Percentiles rank a stretch among this genome's conserved stretches.
Conservation (phyloP, 2,888 invertebrate genomes). For the Malachius bipustulatus region DNA sequence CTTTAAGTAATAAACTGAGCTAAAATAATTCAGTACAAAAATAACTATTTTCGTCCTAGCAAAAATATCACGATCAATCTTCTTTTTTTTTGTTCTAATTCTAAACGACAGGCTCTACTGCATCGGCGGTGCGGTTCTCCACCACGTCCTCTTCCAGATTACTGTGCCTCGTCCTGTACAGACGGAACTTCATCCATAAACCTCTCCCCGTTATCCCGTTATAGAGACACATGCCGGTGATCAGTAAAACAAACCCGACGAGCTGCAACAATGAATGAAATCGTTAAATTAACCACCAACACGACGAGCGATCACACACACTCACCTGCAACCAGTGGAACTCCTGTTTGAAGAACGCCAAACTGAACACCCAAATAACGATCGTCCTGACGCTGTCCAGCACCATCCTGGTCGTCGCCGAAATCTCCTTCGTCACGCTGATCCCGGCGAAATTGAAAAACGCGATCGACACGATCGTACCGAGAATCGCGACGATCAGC, state of each 20-base stretch:
- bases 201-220: conserved; percentile 39
- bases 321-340: conserved; percentile 65
- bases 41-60: no score
- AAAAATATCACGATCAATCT: no score
- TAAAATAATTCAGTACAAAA: no score
- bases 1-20: no score
- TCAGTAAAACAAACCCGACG: conserved; percentile 63
- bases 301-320: neutral
- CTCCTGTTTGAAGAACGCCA: conserved; percentile 63
- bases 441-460: conserved; percentile 49
- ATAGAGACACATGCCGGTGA: conserved; percentile 76
- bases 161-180: conserved; percentile 19
- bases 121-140: conserved; percentile 32
- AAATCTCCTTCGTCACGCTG: conserved; percentile 85
- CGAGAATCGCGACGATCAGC: conserved; percentile 53
- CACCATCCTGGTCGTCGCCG: conserved; percentile 48
- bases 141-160: conserved; percentile 29
- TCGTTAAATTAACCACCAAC: conserved; percentile 3
- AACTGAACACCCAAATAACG: conserved; percentile 77
- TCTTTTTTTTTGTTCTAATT: neutral
- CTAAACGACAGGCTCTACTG: conserved; percentile 74
- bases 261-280: conserved; percentile 37
- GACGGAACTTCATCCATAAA: conserved; percentile 23
- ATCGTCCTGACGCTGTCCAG: conserved; percentile 50
- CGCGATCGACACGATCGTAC: conserved; percentile 76